phyloP scores from a whole-genome alignment of 2,113 vertebrate species.

The Eleginops maclovinus region DNA sequence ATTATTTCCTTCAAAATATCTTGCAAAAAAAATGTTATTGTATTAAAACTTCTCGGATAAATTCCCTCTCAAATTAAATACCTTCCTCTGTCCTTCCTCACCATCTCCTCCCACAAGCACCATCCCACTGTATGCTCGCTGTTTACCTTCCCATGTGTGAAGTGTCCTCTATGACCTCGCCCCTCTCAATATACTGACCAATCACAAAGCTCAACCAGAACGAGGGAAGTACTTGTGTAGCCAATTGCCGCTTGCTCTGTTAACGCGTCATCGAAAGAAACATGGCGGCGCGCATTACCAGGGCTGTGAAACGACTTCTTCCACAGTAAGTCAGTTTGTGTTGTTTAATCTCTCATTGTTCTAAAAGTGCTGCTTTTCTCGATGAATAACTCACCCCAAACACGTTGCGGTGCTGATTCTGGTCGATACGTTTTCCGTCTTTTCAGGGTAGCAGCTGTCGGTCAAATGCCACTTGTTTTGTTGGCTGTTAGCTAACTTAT shows the following conservation, averaged over 20 bases:
- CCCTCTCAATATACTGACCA: slow-evolving; percentile 45
- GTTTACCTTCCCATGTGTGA: slow-evolving; percentile 69
- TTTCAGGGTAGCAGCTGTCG: background rate
- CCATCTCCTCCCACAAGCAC: background rate
- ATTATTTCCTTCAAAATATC: background rate
- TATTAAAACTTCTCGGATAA: background rate
- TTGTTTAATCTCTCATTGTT: slow-evolving; percentile 31
- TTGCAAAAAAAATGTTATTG: background rate
- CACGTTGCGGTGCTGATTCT: background rate
- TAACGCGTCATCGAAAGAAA: slow-evolving; percentile 54
- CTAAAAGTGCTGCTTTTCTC: background rate
- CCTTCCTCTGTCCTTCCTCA: too few relatives aligned
- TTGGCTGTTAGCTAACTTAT: background rate
- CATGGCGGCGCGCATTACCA: slow-evolving; percentile 79
- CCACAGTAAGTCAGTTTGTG: slow-evolving; percentile 79
- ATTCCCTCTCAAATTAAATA: background rate
- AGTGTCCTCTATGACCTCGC: background rate
- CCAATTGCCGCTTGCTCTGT: slow-evolving; percentile 67
- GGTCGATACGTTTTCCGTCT: background rate
- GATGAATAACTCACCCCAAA: too few relatives aligned
- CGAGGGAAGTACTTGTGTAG: background rate
- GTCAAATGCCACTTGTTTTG: background rate
- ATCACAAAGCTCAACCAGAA: slow-evolving; percentile 38
- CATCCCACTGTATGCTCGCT: background rate
- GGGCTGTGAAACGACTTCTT: slow-evolving; percentile 52